These are phyloP conservation scores for Pseudanteris insignis DNA, from an alignment of 2,888 invertebrate genomes.

Conservation along the genomic window DNA sequence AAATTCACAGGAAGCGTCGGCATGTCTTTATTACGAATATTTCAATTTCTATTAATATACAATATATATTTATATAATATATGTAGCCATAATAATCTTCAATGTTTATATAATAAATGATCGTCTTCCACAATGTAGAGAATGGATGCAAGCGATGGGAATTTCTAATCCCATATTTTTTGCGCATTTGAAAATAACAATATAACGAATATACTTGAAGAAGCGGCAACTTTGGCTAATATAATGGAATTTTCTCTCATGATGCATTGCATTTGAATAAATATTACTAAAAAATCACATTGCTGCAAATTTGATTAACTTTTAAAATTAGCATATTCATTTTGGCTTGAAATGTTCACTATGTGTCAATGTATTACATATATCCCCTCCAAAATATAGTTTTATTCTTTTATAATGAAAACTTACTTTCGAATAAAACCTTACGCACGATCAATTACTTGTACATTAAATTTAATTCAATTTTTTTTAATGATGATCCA, in stretches of 20 bases:
- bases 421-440: too few species aligned
- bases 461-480: too few species aligned
- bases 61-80: conserved; percentile 63
- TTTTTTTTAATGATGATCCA: too few species aligned
- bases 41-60: conserved; percentile 64
- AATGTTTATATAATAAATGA: conserved; percentile 58
- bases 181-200: conserved; percentile 28
- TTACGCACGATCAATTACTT: too few species aligned
- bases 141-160: conserved; percentile 51
- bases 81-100: conserved; percentile 64
- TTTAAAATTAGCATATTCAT: conserved; percentile 19
- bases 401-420: too few species aligned
- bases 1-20: conserved; percentile 60
- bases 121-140: conserved; percentile 54
- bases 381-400: too few species aligned
- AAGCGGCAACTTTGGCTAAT: conserved; percentile 36
- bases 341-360: conserved; percentile 27
- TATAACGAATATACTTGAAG: conserved; percentile 28
- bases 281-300: conserved; percentile 30
- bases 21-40: conserved; percentile 65
- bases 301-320: conserved; percentile 8
- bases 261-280: conserved; percentile 11
- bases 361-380: neutral
- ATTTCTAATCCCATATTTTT: conserved; percentile 14
- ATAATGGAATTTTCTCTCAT: conserved; percentile 16